Percentiles rank a stretch among this genome's conserved stretches.
Evolutionary conservation across 2,113 vertebrate genomes (phyloP).

Genomic region (Ophiodon elongatus): DNA sequence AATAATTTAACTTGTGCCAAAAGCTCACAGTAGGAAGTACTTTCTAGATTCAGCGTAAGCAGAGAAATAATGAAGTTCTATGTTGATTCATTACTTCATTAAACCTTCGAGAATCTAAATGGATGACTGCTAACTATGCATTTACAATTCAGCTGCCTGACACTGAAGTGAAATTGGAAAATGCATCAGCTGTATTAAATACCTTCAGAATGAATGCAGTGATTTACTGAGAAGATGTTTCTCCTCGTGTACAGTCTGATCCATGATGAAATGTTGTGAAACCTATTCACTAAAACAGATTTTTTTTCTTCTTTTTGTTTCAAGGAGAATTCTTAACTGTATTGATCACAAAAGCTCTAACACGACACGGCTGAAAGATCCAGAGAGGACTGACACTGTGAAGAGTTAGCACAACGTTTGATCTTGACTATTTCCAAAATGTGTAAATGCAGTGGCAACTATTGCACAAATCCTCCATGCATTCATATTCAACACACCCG

Average conservation of each 20-base stretch:
- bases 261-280: constrained; percentile 75
- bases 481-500: constrained; percentile 19
- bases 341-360: constrained; percentile 67
- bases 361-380: constrained; percentile 55
- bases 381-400: constrained; percentile 50
- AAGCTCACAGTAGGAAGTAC: not conserved
- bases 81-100: constrained; percentile 57
- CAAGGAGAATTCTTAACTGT: constrained; percentile 71
- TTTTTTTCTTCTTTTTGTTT: constrained; percentile 45
- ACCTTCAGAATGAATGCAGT: constrained; percentile 19
- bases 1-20: constrained; percentile 57
- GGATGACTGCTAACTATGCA: constrained; percentile 44
- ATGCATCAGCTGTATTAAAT: constrained; percentile 32
- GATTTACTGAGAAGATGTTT: constrained; percentile 42
- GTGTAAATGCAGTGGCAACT: constrained; percentile 19
- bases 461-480: constrained; percentile 9
- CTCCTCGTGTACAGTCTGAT: constrained; percentile 32
- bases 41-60: constrained; percentile 28
- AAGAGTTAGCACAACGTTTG: constrained; percentile 48
- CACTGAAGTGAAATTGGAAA: constrained; percentile 46
- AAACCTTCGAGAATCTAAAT: constrained; percentile 52
- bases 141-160: constrained; percentile 41
- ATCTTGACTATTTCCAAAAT: constrained; percentile 59
- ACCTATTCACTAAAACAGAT: constrained; percentile 54
- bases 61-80: constrained; percentile 45